A percentile compares a stretch with the other conserved stretches of the same genome.
Conservation (phyloP, 2,113 vertebrate species). For the Notechis scutatus region DNA sequence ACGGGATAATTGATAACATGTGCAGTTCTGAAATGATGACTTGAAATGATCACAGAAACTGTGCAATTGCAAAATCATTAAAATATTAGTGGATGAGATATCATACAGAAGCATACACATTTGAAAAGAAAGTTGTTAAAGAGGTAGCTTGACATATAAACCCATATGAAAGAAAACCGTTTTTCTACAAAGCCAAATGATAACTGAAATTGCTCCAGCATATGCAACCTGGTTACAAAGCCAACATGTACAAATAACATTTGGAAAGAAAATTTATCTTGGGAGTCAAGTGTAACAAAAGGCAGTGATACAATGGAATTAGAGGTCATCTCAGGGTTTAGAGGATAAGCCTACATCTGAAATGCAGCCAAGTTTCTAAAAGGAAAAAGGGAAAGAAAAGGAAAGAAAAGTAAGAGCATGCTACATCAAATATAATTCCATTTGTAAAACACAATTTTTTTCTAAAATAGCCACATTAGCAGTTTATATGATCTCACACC, state of each 20-base stretch:
- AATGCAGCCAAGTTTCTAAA: constrained; percentile 74
- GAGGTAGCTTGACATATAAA: constrained; percentile 81
- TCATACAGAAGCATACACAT: constrained; percentile 54
- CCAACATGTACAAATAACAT: constrained; percentile 67
- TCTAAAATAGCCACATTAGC: constrained; percentile 42
- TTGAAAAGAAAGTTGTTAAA: constrained; percentile 62
- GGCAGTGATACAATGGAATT: constrained; percentile 72
- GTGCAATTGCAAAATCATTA: constrained; percentile 52
- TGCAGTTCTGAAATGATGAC: constrained; percentile 61
- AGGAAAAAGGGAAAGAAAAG: constrained; percentile 57
- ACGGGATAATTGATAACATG: constrained; percentile 52
- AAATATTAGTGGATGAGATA: constrained; percentile 55
- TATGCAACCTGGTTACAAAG: constrained; percentile 70
- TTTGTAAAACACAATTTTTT: constrained; percentile 55
- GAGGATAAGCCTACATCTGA: constrained; percentile 69
- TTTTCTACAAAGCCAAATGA: constrained; percentile 64
- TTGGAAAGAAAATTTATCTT: constrained; percentile 66
- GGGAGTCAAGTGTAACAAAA: constrained; percentile 64
- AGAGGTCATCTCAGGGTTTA: constrained; percentile 72
- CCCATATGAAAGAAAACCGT: constrained; percentile 68
- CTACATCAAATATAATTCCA: constrained; percentile 66
- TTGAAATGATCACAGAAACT: constrained; percentile 42
- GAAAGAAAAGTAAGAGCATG: constrained; percentile 53
- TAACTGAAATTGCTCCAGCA: constrained; percentile 68
- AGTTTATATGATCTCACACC: constrained; percentile 32